These are phyloP conservation scores for Solea senegalensis DNA, from an alignment of 2,113 vertebrate genomes.

Conservation along the genomic window DNA sequence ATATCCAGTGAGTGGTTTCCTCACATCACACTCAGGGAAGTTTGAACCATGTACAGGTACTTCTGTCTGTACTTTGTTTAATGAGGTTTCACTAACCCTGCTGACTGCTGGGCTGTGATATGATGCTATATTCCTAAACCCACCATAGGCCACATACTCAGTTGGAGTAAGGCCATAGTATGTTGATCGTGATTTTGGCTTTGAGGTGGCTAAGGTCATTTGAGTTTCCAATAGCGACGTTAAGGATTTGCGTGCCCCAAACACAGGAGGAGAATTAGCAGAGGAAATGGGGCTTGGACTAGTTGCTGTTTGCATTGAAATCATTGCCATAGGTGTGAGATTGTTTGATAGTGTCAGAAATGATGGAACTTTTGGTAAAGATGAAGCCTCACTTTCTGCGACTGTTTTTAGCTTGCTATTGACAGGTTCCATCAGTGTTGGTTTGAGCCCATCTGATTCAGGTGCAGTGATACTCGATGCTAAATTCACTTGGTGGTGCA, in stretches of 20 bases:
- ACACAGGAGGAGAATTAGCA: constrained; percentile 49
- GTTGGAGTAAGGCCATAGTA: constrained; percentile 80
- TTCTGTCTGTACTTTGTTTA: constrained; percentile 36
- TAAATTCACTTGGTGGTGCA: constrained; percentile 37
- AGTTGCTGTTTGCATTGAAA: constrained; percentile 24
- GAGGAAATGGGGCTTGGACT: constrained; percentile 29
- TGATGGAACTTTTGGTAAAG: constrained; percentile 62
- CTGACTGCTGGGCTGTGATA: constrained; percentile 32
- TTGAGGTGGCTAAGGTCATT: constrained; percentile 59
- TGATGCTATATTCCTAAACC: constrained; percentile 61
- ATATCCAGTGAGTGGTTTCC: constrained; percentile 43
- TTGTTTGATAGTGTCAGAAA: constrained; percentile 46
- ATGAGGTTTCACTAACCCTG: constrained; percentile 25
- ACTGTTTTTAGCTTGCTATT: constrained; percentile 31
- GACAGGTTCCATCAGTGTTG: constrained; percentile 21
- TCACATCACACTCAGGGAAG: constrained; percentile 33
- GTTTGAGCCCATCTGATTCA: constrained; percentile 38
- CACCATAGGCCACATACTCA: constrained; percentile 77
- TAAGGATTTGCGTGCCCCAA: constrained; percentile 71
- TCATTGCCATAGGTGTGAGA: constrained; percentile 19
- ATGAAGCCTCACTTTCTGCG: constrained; percentile 32
- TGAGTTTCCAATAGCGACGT: constrained; percentile 68
- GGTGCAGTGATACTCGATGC: constrained; percentile 13
- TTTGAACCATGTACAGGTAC: constrained; percentile 26
- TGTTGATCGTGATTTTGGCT: constrained; percentile 71